phyloP scores from a whole-genome alignment of 2,888 invertebrate species.

The Drosophila suboccidentalis region DNA sequence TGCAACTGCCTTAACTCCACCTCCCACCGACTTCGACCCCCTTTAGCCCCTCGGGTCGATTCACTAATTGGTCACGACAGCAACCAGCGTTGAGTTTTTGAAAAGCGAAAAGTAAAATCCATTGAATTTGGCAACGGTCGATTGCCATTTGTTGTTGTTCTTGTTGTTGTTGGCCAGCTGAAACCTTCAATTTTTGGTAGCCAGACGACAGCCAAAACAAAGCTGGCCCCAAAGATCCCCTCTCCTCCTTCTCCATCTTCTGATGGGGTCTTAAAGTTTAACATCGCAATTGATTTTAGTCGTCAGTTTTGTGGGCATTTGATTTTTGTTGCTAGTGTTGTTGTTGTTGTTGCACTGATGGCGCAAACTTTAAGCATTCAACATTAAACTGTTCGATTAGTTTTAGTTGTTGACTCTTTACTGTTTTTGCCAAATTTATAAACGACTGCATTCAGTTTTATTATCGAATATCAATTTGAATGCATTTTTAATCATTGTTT shows the following conservation, averaged over 20 bases:
- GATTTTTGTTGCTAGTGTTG: slow-evolving; percentile 58
- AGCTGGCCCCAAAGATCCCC: slow-evolving; percentile 26
- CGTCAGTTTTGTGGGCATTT: slow-evolving; percentile 80
- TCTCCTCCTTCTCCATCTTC: slow-evolving; percentile 1
- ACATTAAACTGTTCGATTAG: slow-evolving; percentile 67
- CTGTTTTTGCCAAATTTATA: slow-evolving; percentile 56
- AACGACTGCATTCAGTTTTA: slow-evolving; percentile 59
- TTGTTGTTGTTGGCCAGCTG: slow-evolving; percentile 36
- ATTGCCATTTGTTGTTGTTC: slow-evolving; percentile 47
- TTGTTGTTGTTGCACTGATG: slow-evolving; percentile 55
- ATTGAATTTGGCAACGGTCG: slow-evolving; percentile 76
- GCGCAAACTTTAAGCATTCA: slow-evolving; percentile 63
- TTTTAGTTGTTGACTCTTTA: slow-evolving; percentile 43
- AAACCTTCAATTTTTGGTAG: slow-evolving; percentile 78
- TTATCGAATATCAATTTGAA: slow-evolving; percentile 73
- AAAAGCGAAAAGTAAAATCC: slow-evolving; percentile 78
- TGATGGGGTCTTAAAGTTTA: slow-evolving; percentile 75
- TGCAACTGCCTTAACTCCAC: slow-evolving; percentile 37
- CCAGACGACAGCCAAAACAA: slow-evolving; percentile 57
- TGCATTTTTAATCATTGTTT: slow-evolving; percentile 75
- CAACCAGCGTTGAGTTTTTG: slow-evolving; percentile 65
- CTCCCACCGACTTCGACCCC: slow-evolving; percentile 24
- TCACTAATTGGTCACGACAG: slow-evolving; percentile 81
- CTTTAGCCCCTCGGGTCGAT: slow-evolving; percentile 50
- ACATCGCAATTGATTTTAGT: slow-evolving; percentile 80